phyloP scores from a whole-genome alignment of 2,888 invertebrate genomes.

The Ischnura elegans region DNA sequence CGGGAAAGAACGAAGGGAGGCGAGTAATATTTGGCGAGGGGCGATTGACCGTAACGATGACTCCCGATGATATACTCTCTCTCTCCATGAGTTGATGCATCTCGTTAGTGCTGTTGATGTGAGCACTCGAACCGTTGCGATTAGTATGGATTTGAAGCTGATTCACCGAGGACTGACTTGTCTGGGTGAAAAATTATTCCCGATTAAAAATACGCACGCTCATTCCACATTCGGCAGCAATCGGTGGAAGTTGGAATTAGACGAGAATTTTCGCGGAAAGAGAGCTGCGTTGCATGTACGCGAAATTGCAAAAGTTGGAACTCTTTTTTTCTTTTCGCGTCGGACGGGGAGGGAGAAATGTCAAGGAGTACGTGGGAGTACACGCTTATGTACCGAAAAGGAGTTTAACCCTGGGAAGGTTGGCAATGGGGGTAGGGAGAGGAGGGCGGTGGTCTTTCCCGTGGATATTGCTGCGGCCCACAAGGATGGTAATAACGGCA shows the following conservation, averaged over 20 bases:
- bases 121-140: no score
- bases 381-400: background rate
- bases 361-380: background rate
- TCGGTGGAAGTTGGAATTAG: background rate
- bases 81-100: no score
- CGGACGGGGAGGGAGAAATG: background rate
- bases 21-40: no score
- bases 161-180: no score
- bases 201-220: background rate
- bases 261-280: background rate
- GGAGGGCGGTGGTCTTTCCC: background rate
- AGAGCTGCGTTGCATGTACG: background rate
- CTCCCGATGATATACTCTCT: no score
- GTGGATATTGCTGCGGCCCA: background rate
- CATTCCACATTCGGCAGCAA: background rate
- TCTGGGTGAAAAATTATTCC: no score
- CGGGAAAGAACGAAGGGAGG: no score
- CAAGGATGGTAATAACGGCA: conserved; percentile 15
- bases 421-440: background rate
- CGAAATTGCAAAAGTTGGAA: conserved; percentile 16
- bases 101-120: no score
- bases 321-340: background rate
- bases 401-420: conserved; percentile 10
- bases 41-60: no score
- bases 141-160: no score